These are phyloP conservation scores for Nothoprocta perdicaria DNA, from an alignment of 2,113 vertebrate genomes.

Conservation along the genomic window DNA sequence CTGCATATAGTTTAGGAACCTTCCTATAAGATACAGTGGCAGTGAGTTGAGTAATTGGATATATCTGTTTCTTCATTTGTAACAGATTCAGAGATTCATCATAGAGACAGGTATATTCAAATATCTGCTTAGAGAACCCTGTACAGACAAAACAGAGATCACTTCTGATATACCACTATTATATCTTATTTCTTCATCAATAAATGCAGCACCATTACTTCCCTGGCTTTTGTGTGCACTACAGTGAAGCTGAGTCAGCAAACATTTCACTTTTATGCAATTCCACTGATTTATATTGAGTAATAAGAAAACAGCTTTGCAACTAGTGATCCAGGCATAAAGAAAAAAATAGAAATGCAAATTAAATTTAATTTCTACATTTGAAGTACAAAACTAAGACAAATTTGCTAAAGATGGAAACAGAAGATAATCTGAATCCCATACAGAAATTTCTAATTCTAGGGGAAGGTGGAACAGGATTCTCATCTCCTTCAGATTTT, in stretches of 20 bases:
- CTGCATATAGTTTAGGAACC: background rate
- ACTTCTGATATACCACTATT: background rate
- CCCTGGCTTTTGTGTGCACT: rapidly evolving
- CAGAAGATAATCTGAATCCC: background rate
- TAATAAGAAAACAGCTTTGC: background rate
- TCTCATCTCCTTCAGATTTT: background rate
- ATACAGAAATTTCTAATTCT: background rate
- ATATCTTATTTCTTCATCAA: background rate
- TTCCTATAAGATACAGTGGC: slow-evolving; percentile 3
- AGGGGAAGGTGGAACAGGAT: background rate
- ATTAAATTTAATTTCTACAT: background rate
- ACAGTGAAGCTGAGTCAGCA: background rate
- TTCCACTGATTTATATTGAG: background rate
- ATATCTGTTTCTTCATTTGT: background rate
- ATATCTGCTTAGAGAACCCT: background rate
- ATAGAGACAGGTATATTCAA: slow-evolving; percentile 1
- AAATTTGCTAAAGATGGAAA: background rate
- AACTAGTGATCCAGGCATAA: background rate
- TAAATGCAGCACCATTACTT: background rate
- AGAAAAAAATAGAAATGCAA: background rate
- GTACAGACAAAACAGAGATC: background rate
- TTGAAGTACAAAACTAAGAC: background rate
- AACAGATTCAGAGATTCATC: background rate
- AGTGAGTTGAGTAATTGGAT: background rate
- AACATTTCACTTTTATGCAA: background rate